Conservation (phyloP, 2,888 invertebrate genomes). For the Agriopis leucophaearia region DNA sequence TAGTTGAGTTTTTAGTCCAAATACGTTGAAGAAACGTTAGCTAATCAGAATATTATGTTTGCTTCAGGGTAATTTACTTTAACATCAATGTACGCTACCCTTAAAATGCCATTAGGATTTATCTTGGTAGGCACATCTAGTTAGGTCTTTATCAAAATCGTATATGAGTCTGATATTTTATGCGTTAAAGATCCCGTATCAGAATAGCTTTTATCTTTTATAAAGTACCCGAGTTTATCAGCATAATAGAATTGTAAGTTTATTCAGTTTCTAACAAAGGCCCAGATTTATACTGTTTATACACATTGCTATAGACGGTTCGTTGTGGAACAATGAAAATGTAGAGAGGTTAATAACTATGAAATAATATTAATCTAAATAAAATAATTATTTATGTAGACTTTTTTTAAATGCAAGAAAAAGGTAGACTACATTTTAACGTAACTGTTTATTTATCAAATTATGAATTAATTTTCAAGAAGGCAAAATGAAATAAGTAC, state of each 20-base stretch:
- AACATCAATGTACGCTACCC: conserved; percentile 12
- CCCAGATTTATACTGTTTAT: conserved; percentile 25
- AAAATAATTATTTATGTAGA: background rate
- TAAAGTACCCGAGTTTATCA: conserved; percentile 38
- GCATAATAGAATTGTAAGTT: conserved; percentile 37
- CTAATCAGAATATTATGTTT: conserved; percentile 3
- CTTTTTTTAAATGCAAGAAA: too few species aligned
- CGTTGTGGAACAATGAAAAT: conserved; percentile 26
- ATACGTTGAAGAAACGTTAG: background rate
- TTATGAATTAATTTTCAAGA: too few species aligned
- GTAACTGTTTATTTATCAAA: too few species aligned
- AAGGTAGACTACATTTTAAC: too few species aligned
- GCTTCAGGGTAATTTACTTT: background rate
- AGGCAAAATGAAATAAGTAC: too few species aligned
- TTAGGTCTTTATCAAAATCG: conserved; percentile 29
- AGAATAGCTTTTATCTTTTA: conserved; percentile 39
- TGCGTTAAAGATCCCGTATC: conserved; percentile 36
- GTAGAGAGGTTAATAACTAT: conserved; percentile 16
- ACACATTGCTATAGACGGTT: conserved; percentile 22
- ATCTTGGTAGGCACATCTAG: conserved; percentile 8
- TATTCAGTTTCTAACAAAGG: conserved; percentile 39
- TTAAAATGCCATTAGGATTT: conserved; percentile 24
- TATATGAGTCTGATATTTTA: conserved; percentile 34
- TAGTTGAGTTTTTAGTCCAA: background rate
- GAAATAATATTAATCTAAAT: background rate